A percentile compares a stretch with the other conserved stretches of the same genome.
Evolutionary conservation across 2,888 invertebrate species (phyloP).

Genomic region (Zygaena filipendulae): DNA sequence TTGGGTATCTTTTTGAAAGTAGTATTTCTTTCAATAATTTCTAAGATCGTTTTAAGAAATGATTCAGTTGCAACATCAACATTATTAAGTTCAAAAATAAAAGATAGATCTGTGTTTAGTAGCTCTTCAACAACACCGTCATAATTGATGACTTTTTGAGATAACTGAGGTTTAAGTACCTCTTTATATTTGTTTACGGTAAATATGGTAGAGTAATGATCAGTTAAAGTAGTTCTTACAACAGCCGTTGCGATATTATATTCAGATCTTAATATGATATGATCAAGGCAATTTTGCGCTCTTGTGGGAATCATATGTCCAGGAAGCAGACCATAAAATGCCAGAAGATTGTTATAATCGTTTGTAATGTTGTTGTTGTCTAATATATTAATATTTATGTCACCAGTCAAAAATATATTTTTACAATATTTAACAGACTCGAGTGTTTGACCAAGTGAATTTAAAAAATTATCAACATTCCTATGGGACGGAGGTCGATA

Average conservation of each 20-base stretch:
- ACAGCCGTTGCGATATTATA: not conserved
- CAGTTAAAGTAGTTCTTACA: slow-evolving; percentile 1
- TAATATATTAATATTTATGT: not conserved
- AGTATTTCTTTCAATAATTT: not conserved
- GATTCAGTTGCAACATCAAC: not conserved
- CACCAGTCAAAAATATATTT: not conserved
- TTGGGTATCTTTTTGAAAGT: not conserved
- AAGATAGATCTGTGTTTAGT: too few relatives aligned
- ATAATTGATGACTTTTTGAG: too few relatives aligned
- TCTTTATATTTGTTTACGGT: too few relatives aligned
- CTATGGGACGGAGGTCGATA: slow-evolving; percentile 5
- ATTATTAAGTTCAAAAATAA: too few relatives aligned
- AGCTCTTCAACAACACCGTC: too few relatives aligned
- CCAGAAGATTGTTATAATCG: slow-evolving; percentile 4
- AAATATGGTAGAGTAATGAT: slow-evolving; percentile 2
- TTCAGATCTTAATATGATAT: slow-evolving; percentile 3
- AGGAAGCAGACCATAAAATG: slow-evolving; percentile 4
- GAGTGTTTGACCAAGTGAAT: slow-evolving; percentile 3
- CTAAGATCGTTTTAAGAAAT: slow-evolving; percentile 2
- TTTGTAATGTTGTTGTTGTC: not conserved
- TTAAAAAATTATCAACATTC: slow-evolving; percentile 3
- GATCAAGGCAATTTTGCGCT: slow-evolving; percentile 4
- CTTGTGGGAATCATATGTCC: slow-evolving; percentile 5
- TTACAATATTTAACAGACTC: not conserved
- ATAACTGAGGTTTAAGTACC: too few relatives aligned